Percentiles rank a stretch among this genome's conserved stretches.
Evolutionary conservation across 2,797 vertebrate species (phyloP).

Genomic region (Esox masquinongy): DNA sequence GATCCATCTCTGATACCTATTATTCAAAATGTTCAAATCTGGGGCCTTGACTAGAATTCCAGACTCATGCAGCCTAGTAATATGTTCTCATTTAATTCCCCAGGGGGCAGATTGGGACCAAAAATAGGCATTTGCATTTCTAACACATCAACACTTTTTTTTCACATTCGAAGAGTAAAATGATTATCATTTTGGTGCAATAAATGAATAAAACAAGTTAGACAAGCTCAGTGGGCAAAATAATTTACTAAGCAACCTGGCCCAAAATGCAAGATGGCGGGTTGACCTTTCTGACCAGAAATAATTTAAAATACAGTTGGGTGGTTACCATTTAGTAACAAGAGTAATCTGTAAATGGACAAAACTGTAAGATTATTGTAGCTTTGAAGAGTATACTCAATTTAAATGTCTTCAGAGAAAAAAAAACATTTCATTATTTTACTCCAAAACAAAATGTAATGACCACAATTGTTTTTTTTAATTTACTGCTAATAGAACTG

Average conservation of each 20-base stretch:
- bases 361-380: not conserved
- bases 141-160: no score
- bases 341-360: not conserved
- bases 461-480: conserved; percentile 5
- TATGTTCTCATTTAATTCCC: not conserved
- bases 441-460: conserved; percentile 15
- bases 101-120: no score
- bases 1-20: conserved; percentile 1
- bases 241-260: no score
- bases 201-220: no score
- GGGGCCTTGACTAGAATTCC: not conserved
- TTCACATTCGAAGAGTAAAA: no score
- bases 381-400: not conserved
- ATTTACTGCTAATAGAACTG: conserved; percentile 5
- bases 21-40: not conserved
- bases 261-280: not conserved
- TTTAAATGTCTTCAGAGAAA: no score
- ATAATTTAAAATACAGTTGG: conserved; percentile 12
- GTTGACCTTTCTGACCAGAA: not conserved
- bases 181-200: no score
- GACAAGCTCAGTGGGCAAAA: no score
- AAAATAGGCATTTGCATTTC: no score
- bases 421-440: not conserved
- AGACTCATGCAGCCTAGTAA: not conserved
- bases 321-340: conserved; percentile 27